These are phyloP conservation scores for Ceyx erithaca DNA, from an alignment of 2,797 vertebrate species.

Conservation along the genomic window DNA sequence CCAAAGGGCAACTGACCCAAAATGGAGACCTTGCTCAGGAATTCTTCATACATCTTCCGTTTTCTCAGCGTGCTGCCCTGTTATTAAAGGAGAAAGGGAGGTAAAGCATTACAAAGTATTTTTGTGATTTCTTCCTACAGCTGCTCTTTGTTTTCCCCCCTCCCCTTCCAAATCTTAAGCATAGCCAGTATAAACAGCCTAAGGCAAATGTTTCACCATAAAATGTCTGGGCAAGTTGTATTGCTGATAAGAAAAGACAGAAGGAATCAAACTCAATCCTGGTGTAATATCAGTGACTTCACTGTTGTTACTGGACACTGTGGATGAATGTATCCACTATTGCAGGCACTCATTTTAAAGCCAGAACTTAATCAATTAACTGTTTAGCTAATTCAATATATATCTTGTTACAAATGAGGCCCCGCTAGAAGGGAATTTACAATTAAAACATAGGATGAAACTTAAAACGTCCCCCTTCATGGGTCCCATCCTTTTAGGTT, in stretches of 20 bases:
- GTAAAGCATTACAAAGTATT: conserved; percentile 47
- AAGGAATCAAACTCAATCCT: conserved; percentile 42
- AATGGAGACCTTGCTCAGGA: conserved; percentile 97
- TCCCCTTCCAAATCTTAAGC: conserved; percentile 15
- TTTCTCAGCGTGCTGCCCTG: conserved; percentile 96
- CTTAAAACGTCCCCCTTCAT: neutral
- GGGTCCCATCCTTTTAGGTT: neutral
- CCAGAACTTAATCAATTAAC: conserved; percentile 27
- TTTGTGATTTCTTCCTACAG: conserved; percentile 60
- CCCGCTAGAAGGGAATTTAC: neutral
- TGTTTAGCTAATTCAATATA: conserved; percentile 23
- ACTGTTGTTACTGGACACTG: conserved; percentile 29
- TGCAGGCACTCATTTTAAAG: conserved; percentile 6
- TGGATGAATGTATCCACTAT: conserved; percentile 2
- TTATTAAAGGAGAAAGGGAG: conserved; percentile 40
- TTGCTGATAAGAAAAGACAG: conserved; percentile 45
- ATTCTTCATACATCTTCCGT: conserved; percentile 97
- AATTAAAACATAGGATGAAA: neutral
- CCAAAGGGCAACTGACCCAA: conserved; percentile 84
- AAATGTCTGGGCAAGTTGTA: conserved; percentile 54
- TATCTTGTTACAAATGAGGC: neutral
- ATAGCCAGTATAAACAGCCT: conserved; percentile 56
- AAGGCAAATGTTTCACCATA: conserved; percentile 41
- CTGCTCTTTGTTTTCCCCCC: neutral
- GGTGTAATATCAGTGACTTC: conserved; percentile 22